Percentiles rank a stretch among this genome's conserved stretches.
Evolutionary conservation across 2,797 vertebrate genomes (phyloP).

Genomic region (Pelodytes ibericus): DNA sequence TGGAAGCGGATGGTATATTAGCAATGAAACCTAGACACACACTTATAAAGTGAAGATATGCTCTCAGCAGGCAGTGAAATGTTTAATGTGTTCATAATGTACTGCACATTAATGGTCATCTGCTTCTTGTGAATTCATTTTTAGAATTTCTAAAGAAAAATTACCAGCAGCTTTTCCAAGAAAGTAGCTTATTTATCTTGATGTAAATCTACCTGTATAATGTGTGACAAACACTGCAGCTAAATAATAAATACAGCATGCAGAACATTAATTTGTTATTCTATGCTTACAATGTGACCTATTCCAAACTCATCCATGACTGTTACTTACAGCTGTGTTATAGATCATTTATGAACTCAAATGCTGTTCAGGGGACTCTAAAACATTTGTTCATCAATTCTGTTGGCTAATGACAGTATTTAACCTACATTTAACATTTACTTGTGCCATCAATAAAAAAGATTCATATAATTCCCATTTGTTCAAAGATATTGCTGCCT

Average conservation of each 20-base stretch:
- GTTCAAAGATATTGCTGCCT: background rate
- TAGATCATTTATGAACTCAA: constrained; percentile 55
- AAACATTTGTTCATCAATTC: constrained; percentile 43
- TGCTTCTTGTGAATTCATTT: background rate
- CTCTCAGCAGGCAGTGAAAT: constrained; percentile 1
- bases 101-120: constrained; percentile 18
- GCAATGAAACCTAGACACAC: background rate
- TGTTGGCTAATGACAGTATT: constrained; percentile 57
- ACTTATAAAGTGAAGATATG: background rate
- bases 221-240: constrained; percentile 34
- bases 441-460: constrained; percentile 14
- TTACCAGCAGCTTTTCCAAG: constrained; percentile 36
- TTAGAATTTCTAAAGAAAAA: constrained; percentile 34
- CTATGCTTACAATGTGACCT: constrained; percentile 51
- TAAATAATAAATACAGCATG: constrained; percentile 44
- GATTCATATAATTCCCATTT: background rate
- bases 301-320: constrained; percentile 50
- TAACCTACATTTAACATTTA: constrained; percentile 45
- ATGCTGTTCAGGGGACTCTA: constrained; percentile 39
- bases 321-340: constrained; percentile 49
- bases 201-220: constrained; percentile 40
- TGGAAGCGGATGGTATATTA: background rate
- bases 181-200: constrained; percentile 49
- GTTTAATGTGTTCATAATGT: constrained; percentile 21
- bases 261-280: constrained; percentile 58